Evolutionary conservation across 2,888 invertebrate genomes (phyloP), one percentile per base, ranked within the genome.

Genomic region (Athalia rosae): DNA sequence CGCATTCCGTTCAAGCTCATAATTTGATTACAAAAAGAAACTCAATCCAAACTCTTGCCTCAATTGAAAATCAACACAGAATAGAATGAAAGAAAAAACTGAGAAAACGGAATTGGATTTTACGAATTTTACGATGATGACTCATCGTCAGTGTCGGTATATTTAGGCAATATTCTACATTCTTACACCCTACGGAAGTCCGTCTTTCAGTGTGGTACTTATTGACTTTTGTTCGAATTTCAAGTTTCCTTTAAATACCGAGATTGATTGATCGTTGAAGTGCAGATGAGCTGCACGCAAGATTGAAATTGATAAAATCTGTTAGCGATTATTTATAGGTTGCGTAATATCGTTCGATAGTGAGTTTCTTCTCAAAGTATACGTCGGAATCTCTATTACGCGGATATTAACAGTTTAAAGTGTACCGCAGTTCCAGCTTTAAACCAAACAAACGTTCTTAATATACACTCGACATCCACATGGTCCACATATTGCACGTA

Each of bases 401-500:
- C 28, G 28, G 2, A 28, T 28, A 28, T 28, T 28, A 28, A 28
- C 28, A 28, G 41, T 13, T 43, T 47, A 58, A 45, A 58, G 13
- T 43, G 9, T 43, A 58, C 9, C 56, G 13, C 71, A 56, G 6
- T 45, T 4, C 28, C 45, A 11, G 28, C 13, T 5, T 13, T 5
- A 3, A 58, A 11, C 43, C 58, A 58, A 13, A 71, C 13, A 71
- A 71, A 71, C 58, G 43, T 71, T 13, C 71, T 45, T 71, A 71
- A 71, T 71, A 45, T 58, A 71, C 56, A 58, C 15, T 58, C 15
- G 58, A 6, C 56, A 15, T 45, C 43, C 71, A 45, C 43, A 71
- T 43, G 58, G 58, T 15, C 45, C 43, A 58, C 45, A 71, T 71
- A 58, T 71, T 45, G 71, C 71, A 71, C 58, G 45, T 56, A 58